A percentile compares a stretch with the other conserved stretches of the same genome.
Evolutionary conservation across 2,888 invertebrate species (phyloP).

Genomic region (Drosophila anomelani): DNA sequence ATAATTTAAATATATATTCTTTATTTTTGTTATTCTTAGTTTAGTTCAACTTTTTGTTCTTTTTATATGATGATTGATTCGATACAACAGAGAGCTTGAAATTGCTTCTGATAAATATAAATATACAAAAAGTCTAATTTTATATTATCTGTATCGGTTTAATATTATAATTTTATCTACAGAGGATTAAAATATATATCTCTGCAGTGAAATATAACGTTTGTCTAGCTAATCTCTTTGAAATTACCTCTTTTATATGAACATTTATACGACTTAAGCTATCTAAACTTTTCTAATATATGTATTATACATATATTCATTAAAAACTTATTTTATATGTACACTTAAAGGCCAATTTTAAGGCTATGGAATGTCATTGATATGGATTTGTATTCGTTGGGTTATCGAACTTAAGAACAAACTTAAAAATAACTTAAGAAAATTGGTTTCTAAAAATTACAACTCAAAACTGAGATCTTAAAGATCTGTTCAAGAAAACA

Average conservation of each 20-base stretch:
- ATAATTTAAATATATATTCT: constrained; percentile 3
- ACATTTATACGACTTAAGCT: constrained; percentile 3
- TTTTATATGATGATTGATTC: constrained; percentile 4
- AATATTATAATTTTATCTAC: background rate
- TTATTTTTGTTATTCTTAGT: constrained; percentile 1
- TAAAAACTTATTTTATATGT: constrained; percentile 27
- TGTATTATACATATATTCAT: constrained; percentile 16
- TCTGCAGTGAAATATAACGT: background rate
- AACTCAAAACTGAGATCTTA: constrained; percentile 65
- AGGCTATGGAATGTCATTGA: constrained; percentile 79
- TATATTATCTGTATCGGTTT: background rate
- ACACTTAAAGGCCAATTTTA: constrained; percentile 40
- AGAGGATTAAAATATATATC: background rate
- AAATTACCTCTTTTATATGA: constrained; percentile 13
- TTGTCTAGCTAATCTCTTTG: constrained; percentile 6
- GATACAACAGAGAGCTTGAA: background rate
- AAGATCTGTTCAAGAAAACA: constrained; percentile 63
- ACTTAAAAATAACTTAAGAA: constrained; percentile 10
- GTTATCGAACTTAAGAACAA: constrained; percentile 63
- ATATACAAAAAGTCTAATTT: background rate
- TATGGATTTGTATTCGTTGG: constrained; percentile 83
- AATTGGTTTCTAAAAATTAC: constrained; percentile 12
- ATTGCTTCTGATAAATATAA: background rate
- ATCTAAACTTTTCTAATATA: constrained; percentile 7
- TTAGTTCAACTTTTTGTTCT: background rate